These are phyloP conservation scores for Dolichallabes microphthalmus DNA, from an alignment of 2,113 vertebrate species.

Conservation along the genomic window DNA sequence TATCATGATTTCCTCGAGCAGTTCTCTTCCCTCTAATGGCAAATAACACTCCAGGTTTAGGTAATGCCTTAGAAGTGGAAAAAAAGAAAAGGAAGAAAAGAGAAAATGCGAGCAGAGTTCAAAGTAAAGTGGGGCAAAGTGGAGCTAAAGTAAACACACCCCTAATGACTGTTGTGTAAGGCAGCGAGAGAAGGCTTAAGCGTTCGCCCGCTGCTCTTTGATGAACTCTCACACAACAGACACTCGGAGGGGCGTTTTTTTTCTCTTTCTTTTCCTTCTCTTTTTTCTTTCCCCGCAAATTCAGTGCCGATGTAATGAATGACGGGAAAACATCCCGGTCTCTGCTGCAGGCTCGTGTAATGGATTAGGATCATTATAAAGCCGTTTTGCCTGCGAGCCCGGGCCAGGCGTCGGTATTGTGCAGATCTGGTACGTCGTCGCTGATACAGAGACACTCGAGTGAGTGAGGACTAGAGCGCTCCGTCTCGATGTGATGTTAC, in stretches of 20 bases:
- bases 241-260: constrained; percentile 22
- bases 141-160: constrained; percentile 52
- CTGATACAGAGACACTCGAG: constrained; percentile 20
- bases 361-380: constrained; percentile 74
- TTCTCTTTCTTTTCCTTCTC: background rate
- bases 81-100: constrained; percentile 38
- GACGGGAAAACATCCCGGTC: constrained; percentile 68
- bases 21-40: constrained; percentile 54
- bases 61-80: constrained; percentile 48
- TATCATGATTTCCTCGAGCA: constrained; percentile 58
- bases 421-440: constrained; percentile 43
- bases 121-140: constrained; percentile 60
- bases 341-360: constrained; percentile 61
- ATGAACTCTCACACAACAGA: constrained; percentile 26
- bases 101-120: constrained; percentile 62
- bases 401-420: constrained; percentile 56
- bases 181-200: constrained; percentile 21
- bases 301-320: constrained; percentile 66
- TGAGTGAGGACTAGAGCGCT: background rate
- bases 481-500: background rate
- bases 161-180: constrained; percentile 48
- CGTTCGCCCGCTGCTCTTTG: constrained; percentile 45
- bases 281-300: constrained; percentile 28
- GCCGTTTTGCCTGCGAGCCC: constrained; percentile 66
- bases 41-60: constrained; percentile 30